Evolutionary conservation across 2,888 invertebrate genomes (phyloP), one percentile per base, ranked within the genome.

Genomic region (Pegoplata infirma): DNA sequence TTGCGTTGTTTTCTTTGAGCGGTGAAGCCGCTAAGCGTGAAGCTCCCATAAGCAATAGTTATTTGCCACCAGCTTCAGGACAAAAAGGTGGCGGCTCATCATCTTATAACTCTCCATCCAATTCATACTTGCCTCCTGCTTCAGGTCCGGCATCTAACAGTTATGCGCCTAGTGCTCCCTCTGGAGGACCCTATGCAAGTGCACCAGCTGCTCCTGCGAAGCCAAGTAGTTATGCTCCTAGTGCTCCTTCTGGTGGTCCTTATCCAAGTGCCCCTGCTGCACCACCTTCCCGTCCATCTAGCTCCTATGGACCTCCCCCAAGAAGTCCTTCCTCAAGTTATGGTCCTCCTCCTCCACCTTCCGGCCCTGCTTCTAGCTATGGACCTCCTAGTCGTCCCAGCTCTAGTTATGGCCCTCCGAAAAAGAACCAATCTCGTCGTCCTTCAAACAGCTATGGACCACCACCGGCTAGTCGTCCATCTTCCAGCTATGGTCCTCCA

Each of bases 71-170:
- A 1, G 90, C 90, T 46, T 88, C 85, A 1, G 88, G 89, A 8
- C 90, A 90, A 66, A 63, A 64, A 14, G 28, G 53, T 90, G 73
- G 73, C 2, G 64, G 91, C 21, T 85, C 84, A 51, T 84, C 86
- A 14, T 85, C 85, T 14, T 87, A 89, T 64, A 85, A 84, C 19
- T 90, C 90, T 19, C 92, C 92, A 2, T 90, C 91, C 0, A 91
- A 90, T 19, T 91, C 91, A 4, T 93, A 93, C 82, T 90, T 92
- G 40, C 91, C 92, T 0, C 91, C 92, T 1, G 88, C 89, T 8
- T 88, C 89, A 1, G 89, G 86, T 0, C 89, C 88, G 7, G 90
- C 90, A 14, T 80, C 84, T 2, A 84, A 83, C 23, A 82, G 82
- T 16, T 76, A 92, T 81, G 85, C 91, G 1, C 87, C 86, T 0